These are phyloP conservation scores for Lepeophtheirus nordmannii DNA, from an alignment of 2,888 invertebrate genomes.

Conservation along the genomic window DNA sequence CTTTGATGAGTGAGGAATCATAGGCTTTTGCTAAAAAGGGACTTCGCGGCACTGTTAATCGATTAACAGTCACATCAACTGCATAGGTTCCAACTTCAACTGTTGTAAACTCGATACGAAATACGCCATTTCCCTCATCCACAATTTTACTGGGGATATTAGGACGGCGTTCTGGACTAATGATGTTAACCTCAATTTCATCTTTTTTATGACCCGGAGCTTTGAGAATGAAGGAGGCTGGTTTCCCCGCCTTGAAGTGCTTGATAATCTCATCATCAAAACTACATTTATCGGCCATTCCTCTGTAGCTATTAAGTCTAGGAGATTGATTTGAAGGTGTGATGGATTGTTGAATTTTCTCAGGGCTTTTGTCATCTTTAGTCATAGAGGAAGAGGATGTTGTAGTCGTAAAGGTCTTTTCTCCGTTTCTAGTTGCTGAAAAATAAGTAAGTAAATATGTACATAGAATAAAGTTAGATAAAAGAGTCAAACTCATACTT, in stretches of 20 bases:
- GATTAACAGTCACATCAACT: conserved; percentile 74
- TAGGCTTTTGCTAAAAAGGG: conserved; percentile 87
- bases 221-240: conserved; percentile 75
- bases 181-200: conserved; percentile 43
- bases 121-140: conserved; percentile 45
- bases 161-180: conserved; percentile 32
- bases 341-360: background rate
- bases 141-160: conserved; percentile 31
- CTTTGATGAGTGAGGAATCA: conserved; percentile 79
- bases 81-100: conserved; percentile 86
- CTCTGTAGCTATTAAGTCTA: conserved; percentile 8
- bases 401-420: background rate
- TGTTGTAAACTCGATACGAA: conserved; percentile 79
- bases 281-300: conserved; percentile 23
- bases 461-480: background rate
- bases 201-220: conserved; percentile 45
- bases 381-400: background rate
- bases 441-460: background rate
- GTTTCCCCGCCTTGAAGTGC: conserved; percentile 72
- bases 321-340: conserved; percentile 3
- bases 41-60: conserved; percentile 53
- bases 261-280: conserved; percentile 59
- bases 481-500: background rate
- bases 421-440: background rate
- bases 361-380: background rate